Base-by-base conservation (phyloP, 2,888 invertebrate species). In the Erebia ligea region DNA sequence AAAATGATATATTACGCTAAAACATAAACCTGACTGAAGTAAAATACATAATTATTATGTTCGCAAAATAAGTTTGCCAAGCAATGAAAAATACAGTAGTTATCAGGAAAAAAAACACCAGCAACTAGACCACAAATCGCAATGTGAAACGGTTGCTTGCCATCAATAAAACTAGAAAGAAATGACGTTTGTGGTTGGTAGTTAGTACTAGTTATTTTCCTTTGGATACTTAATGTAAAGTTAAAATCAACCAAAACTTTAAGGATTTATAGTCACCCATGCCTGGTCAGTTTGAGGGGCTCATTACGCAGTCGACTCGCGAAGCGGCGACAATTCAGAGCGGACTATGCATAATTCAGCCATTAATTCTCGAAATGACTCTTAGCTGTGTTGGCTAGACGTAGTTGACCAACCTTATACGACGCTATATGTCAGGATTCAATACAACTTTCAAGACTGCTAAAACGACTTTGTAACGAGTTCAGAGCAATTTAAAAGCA, bases 301-400 rank as follows among this genome's bases (percentile, higher is more conserved):
- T 73, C 76, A 91, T 91, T 89, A 87, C 85, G 86, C 83, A 90
- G 86, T 88, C 88, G 81, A 83, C 79, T 83, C 83, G 85, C 86
- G 84, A 80, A 84, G 80, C 83, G 80, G 82, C 88, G 86, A 88
- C 91, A 87, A 89, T 90, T 90, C 86, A 87, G 87, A 90, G 84
- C 86, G 85, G 84, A 84, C 87, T 89, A 88, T 91, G 90, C 88
- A 92, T 92, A 92, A 92, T 91, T 90, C 86, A 87, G 75, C 87
- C 88, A 92, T 91, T 91, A 91, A 91, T 91, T 89, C 85, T 86
- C 85, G 80, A 89, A 92, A 91, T 90, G 83, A 88, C 89, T 88
- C 87, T 87, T 88, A 89, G 86, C 90, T 87, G 87, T 89, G 82
- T 81, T 81, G 79, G 84, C 86, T 86, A 88, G 87, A 87, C 88